A percentile compares a stretch with the other conserved stretches of the same genome.
Evolutionary conservation across 2,797 vertebrate species (phyloP).

Genomic region (Remorina albescens): DNA sequence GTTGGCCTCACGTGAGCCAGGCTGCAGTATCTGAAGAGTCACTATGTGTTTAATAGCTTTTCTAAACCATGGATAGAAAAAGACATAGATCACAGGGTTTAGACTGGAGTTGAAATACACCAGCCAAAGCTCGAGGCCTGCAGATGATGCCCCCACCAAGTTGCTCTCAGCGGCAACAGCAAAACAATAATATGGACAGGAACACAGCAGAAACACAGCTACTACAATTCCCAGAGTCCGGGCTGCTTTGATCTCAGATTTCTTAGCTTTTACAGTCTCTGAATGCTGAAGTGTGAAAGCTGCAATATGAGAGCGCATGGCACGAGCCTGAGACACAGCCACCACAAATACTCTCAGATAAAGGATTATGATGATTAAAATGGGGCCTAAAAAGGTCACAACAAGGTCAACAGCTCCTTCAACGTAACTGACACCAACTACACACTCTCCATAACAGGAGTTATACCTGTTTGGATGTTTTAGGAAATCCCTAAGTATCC

Average conservation of each 20-base stretch:
- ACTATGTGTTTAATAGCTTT: constrained; percentile 11
- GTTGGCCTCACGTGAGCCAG: constrained; percentile 4
- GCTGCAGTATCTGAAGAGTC: constrained; percentile 11
- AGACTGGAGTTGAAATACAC: constrained; percentile 71
- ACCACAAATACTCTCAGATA: constrained; percentile 68
- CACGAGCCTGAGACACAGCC: constrained; percentile 65
- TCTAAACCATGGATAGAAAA: constrained; percentile 22
- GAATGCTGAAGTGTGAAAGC: neutral
- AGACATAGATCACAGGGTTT: constrained; percentile 13
- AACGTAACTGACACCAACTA: constrained; percentile 38
- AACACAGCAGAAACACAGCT: constrained; percentile 63
- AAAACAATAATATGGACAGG: constrained; percentile 62
- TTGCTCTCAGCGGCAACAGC: constrained; percentile 32
- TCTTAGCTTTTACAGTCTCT: neutral
- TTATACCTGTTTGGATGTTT: constrained; percentile 16
- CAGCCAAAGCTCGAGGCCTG: constrained; percentile 57
- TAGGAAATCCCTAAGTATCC: constrained; percentile 8
- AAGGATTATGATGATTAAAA: constrained; percentile 52
- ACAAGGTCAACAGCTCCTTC: constrained; percentile 52
- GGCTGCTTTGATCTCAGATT: constrained; percentile 68
- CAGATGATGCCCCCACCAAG: neutral
- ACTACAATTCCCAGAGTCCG: constrained; percentile 68
- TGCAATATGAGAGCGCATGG: constrained; percentile 36
- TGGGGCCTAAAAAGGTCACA: constrained; percentile 55
- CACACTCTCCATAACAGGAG: constrained; percentile 61